Conservation (phyloP, 2,888 invertebrate genomes). For the Melitaea athalia region DNA sequence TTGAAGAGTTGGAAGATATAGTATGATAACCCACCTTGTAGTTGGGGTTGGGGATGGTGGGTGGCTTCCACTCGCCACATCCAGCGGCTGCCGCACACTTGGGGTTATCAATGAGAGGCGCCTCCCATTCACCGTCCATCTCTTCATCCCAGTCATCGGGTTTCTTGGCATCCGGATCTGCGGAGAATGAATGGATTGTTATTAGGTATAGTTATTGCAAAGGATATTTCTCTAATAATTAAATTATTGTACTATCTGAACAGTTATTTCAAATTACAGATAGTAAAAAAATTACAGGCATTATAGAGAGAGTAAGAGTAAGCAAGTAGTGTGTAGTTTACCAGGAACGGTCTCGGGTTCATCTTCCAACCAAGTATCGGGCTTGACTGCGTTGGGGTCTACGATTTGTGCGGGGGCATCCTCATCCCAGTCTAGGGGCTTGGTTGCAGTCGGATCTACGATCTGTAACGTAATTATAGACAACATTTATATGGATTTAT, state of each 20-base stretch:
- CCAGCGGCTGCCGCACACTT: slow-evolving; percentile 90
- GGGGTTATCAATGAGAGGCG: slow-evolving; percentile 95
- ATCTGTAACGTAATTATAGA: slow-evolving; percentile 76
- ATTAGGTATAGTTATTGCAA: too few species aligned
- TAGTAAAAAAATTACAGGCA: too few species aligned
- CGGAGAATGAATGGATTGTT: background rate
- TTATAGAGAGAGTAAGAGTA: too few species aligned
- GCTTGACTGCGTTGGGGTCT: slow-evolving; percentile 92
- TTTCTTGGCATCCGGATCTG: slow-evolving; percentile 91
- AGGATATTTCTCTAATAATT: too few species aligned
- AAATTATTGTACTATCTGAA: too few species aligned
- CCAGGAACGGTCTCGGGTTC: slow-evolving; percentile 91
- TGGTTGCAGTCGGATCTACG: slow-evolving; percentile 92
- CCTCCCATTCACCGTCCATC: slow-evolving; percentile 99
- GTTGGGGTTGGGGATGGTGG: slow-evolving; percentile 92
- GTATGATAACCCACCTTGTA: slow-evolving; percentile 83
- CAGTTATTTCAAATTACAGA: too few species aligned
- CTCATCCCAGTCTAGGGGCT: slow-evolving; percentile 99
- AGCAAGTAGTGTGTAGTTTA: slow-evolving; percentile 35
- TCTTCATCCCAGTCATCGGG: slow-evolving; percentile 98
- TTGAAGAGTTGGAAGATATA: background rate
- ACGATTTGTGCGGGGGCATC: slow-evolving; percentile 94
- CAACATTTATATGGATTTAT: background rate
- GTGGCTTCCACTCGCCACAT: slow-evolving; percentile 95
- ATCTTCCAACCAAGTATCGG: slow-evolving; percentile 96